A percentile compares a stretch with the other conserved stretches of the same genome.
These are phyloP conservation scores for Ardeotis arabs DNA, from an alignment of 2,113 vertebrate genomes.

Conservation along the genomic window DNA sequence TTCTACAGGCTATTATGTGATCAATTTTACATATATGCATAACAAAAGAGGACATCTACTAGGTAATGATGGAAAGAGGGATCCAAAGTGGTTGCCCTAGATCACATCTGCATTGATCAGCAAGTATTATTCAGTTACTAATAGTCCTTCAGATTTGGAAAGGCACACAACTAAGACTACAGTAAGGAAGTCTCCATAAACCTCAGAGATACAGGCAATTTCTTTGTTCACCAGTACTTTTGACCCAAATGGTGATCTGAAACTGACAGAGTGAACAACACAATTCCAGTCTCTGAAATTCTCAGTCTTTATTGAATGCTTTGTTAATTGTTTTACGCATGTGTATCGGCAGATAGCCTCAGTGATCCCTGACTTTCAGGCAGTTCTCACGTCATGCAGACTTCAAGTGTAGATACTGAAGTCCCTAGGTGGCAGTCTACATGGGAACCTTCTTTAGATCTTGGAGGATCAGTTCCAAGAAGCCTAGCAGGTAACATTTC, in stretches of 20 bases:
- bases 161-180: background rate
- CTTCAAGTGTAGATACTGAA: background rate
- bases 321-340: background rate
- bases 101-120: background rate
- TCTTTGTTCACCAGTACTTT: background rate
- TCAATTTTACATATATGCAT: background rate
- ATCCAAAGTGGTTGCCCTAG: background rate
- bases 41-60: background rate
- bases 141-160: background rate
- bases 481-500: background rate
- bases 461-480: background rate
- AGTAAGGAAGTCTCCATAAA: background rate
- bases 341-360: background rate
- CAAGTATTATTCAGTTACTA: background rate
- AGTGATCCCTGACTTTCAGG: background rate
- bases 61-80: background rate
- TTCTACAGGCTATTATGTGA: background rate
- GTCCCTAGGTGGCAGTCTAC: background rate
- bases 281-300: background rate
- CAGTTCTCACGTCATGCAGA: background rate
- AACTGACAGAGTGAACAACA: background rate
- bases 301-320: background rate
- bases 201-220: background rate
- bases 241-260: background rate
- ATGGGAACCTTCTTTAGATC: background rate